Conservation (phyloP, 2,113 vertebrate species). For the Stegostoma tigrinum region DNA sequence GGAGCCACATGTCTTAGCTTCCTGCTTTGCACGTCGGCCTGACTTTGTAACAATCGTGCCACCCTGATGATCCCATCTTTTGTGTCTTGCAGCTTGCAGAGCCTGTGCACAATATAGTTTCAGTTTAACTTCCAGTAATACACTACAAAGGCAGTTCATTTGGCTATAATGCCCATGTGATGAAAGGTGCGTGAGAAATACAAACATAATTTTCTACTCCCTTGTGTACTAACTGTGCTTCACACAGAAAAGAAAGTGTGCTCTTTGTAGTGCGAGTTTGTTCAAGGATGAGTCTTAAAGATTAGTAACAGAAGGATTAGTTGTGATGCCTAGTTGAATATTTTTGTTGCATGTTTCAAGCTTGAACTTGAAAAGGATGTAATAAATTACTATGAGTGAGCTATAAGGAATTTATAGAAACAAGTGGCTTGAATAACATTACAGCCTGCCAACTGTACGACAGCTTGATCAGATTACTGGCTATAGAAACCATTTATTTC, state of each 20-base stretch:
- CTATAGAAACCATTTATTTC: not conserved
- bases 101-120: not conserved
- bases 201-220: not conserved
- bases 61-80: not conserved
- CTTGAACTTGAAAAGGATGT: not conserved
- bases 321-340: not conserved
- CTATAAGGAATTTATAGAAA: not conserved
- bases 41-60: no score
- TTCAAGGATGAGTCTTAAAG: not conserved
- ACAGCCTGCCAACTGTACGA: not conserved
- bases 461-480: slow-evolving; percentile 4
- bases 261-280: not conserved
- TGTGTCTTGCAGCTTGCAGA: not conserved
- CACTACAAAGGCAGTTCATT: not conserved
- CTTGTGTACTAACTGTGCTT: not conserved
- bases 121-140: not conserved
- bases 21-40: no score
- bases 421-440: not conserved
- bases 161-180: not conserved
- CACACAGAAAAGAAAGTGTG: not conserved
- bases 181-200: not conserved
- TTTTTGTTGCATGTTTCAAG: not conserved
- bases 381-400: not conserved
- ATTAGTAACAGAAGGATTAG: not conserved
- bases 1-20: no score